These are phyloP conservation scores for Falco columbarius DNA, from an alignment of 2,797 vertebrate genomes.

Conservation along the genomic window DNA sequence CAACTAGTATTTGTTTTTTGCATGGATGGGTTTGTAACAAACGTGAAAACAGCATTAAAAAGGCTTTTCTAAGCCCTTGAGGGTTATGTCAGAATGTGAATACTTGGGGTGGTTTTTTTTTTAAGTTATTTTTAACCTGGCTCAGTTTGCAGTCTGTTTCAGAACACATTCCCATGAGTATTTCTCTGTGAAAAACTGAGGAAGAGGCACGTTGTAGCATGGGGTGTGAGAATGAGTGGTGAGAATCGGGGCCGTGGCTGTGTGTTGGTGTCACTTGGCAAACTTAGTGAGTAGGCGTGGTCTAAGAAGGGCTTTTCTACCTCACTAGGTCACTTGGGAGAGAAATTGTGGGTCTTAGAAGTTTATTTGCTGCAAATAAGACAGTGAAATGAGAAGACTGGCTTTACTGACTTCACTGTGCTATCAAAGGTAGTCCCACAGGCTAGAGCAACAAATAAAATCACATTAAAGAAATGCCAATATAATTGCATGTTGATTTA, in stretches of 20 bases:
- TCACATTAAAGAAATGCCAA: not conserved
- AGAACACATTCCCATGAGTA: not conserved
- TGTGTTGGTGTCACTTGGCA: not conserved
- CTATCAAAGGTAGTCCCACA: not conserved
- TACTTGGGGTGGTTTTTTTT: not conserved
- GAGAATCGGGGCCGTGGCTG: not conserved
- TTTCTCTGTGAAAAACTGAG: not conserved
- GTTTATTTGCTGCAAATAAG: not conserved
- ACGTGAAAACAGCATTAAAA: not conserved
- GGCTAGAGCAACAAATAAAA: not conserved
- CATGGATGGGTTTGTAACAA: not conserved
- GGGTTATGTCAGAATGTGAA: not conserved
- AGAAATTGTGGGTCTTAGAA: not conserved
- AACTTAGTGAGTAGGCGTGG: not conserved
- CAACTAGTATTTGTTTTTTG: not conserved
- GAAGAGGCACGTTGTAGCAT: not conserved
- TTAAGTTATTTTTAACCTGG: conserved; percentile 18
- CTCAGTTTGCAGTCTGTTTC: not conserved
- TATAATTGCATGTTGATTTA: not conserved
- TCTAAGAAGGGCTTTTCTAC: not conserved
- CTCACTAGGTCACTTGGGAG: not conserved
- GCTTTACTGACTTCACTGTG: not conserved
- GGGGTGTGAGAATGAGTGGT: not conserved
- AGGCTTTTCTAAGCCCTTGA: not conserved
- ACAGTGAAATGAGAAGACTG: not conserved